Evolutionary conservation across 2,113 vertebrate species (phyloP), one percentile per base, ranked within the genome.

Genomic region (Salvelinus sp.): DNA sequence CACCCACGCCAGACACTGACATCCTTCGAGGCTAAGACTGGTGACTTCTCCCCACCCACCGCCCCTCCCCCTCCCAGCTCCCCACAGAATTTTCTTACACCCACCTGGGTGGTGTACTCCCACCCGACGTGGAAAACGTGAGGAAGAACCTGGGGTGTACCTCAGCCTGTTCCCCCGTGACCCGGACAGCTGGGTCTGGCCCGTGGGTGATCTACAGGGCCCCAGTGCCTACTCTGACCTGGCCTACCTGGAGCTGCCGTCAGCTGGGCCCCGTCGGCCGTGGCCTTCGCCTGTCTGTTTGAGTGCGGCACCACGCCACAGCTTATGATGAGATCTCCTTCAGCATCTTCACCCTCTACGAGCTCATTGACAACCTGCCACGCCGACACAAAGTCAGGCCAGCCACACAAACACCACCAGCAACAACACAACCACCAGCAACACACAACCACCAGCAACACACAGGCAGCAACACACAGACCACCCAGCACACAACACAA

Each of bases 211-310:
- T 98, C 83, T 95, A 96, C 0, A 97, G 80, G 98, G 97, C 20
- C 96, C 96, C 4, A 97, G 96, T 0, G 97, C 96, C 13, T 99
- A 99, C 87, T 99, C 98, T 0, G 98, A 99, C 88, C 90, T 99
- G 83, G 94, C 95, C 0, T 94, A 92, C 67, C 16, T 99, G 2
- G 93, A 96, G 82, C 76, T 95, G 71, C 81, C 89, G 0, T 78
- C 88, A 33, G 65, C 25, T 6, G 25, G 25, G 2, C 16, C 16
- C 25, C 25, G 14, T 16, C 28, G 27, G 87, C 91, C 10, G 82
- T 92, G 1, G 88, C 90, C 33, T 97, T 98, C 0, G 97, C 93
- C 71, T 99, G 97, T 77, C 89, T 99, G 48, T 98, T 95, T 0
- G 98, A 99, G 88, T 97, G 94, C 0, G 98, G 97, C n/a, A 70